Conservation (phyloP, 2,888 invertebrate genomes). For the Gasteruption jaculator region DNA sequence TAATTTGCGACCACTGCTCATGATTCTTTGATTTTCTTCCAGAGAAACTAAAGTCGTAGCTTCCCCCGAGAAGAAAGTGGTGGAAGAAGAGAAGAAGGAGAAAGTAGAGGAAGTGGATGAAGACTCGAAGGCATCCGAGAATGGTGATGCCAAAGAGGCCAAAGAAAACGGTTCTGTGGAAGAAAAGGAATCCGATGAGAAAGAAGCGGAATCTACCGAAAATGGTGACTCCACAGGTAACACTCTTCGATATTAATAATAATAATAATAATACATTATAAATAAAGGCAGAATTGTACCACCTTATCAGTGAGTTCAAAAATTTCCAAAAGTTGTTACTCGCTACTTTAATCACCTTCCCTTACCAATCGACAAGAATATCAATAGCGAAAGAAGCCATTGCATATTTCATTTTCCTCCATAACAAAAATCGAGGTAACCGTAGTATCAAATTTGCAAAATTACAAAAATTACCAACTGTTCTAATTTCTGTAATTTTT, state of each 20-base stretch:
- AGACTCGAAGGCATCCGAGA: slow-evolving; percentile 49
- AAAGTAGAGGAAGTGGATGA: slow-evolving; percentile 52
- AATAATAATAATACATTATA: too few relatives aligned
- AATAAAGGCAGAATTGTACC: too few relatives aligned
- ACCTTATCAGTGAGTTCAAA: too few relatives aligned
- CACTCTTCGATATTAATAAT: background rate
- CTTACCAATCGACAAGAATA: too few relatives aligned
- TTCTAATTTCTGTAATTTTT: background rate
- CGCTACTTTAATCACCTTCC: too few relatives aligned
- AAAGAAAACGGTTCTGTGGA: slow-evolving; percentile 51
- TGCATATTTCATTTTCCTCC: background rate
- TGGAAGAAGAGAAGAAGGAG: slow-evolving; percentile 42
- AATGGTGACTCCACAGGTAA: slow-evolving; percentile 52
- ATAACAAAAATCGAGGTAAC: background rate
- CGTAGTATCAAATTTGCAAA: background rate
- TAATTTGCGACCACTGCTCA: too few relatives aligned
- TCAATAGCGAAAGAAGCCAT: too few relatives aligned
- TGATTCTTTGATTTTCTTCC: slow-evolving; percentile 12
- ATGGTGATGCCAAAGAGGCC: slow-evolving; percentile 45
- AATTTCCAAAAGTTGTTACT: too few relatives aligned
- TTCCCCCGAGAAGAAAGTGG: slow-evolving; percentile 54
- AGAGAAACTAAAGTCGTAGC: slow-evolving; percentile 48
- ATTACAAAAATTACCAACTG: slow-evolving; percentile 25
- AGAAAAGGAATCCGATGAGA: slow-evolving; percentile 49
- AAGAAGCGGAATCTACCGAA: slow-evolving; percentile 49